Conservation (phyloP, 2,797 vertebrate genomes). For the Diceros bicornis region DNA sequence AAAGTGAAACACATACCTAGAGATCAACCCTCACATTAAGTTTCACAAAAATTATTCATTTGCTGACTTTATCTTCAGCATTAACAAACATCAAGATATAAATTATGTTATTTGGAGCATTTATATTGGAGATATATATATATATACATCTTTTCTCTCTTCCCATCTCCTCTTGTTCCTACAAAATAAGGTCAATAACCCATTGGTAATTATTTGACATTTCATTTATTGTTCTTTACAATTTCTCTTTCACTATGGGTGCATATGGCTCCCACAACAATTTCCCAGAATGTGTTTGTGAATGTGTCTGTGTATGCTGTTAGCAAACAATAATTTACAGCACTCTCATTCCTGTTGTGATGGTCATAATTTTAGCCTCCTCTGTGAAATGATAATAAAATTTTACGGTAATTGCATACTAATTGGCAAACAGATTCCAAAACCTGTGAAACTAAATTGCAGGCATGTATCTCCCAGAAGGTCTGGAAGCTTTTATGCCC, state of each 20-base stretch:
- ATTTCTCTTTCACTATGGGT: neutral
- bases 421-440: slow-evolving; percentile 28
- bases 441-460: slow-evolving; percentile 12
- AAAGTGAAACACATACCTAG: neutral
- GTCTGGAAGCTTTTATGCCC: neutral
- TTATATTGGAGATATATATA: neutral
- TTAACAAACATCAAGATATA: neutral
- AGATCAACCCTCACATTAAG: neutral
- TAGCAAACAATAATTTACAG: neutral
- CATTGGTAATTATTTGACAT: neutral
- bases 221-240: neutral
- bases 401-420: slow-evolving; percentile 1
- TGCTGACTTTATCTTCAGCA: neutral
- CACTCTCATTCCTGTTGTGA: neutral
- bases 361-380: neutral
- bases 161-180: neutral
- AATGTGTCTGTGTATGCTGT: neutral
- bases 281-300: neutral
- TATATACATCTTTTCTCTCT: neutral
- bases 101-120: neutral
- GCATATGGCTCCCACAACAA: neutral
- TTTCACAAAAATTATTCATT: slow-evolving; percentile 29
- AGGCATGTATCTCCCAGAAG: neutral
- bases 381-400: neutral
- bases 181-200: neutral